Conservation (phyloP, 2,888 invertebrate genomes). For the Dryadula phaetusa region DNA sequence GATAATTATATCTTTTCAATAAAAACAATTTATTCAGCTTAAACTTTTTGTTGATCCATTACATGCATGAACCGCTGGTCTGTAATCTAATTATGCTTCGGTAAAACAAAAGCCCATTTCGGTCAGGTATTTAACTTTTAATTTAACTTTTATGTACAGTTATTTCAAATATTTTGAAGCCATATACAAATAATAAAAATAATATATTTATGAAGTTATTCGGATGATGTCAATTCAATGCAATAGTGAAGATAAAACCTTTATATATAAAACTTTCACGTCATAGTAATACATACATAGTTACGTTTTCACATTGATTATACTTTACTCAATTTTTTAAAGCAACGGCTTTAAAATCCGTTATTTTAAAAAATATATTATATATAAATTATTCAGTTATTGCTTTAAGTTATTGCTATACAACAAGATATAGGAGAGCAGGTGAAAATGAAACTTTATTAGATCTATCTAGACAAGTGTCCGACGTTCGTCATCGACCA, state of each 20-base stretch:
- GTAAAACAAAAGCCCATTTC: neutral
- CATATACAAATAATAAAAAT: neutral
- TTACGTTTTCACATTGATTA: too few species aligned
- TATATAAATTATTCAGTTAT: too few species aligned
- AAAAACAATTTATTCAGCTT: neutral
- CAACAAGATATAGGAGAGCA: neutral
- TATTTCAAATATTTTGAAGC: neutral
- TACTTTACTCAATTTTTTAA: too few species aligned
- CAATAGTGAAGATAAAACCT: too few species aligned
- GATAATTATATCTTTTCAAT: too few species aligned
- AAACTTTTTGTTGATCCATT: neutral
- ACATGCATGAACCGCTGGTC: neutral
- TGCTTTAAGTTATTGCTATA: neutral
- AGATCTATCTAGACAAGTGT: slow-evolving; percentile 27
- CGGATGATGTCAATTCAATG: too few species aligned
- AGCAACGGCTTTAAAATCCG: too few species aligned
- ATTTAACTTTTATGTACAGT: neutral
- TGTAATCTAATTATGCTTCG: neutral
- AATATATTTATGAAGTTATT: neutral
- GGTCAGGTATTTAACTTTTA: neutral
- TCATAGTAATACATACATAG: too few species aligned
- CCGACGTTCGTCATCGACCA: slow-evolving; percentile 31
- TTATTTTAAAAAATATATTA: too few species aligned
- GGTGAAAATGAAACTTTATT: slow-evolving; percentile 20
- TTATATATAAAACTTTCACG: too few species aligned